Evolutionary conservation across 2,797 vertebrate genomes (phyloP).

Genomic region (Valencia hispanica): DNA sequence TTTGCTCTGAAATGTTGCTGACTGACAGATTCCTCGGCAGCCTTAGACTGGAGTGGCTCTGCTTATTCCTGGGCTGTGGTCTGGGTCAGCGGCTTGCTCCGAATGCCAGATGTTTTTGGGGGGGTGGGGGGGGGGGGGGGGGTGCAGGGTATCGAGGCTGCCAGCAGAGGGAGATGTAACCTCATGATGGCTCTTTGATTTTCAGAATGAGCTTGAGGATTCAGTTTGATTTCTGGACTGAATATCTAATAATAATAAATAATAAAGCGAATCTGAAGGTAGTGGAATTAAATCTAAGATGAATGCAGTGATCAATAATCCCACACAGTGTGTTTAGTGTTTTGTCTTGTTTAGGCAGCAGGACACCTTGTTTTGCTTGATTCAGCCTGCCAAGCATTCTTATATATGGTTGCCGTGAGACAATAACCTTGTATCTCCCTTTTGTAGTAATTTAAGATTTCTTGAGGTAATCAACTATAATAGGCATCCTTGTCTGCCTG

Average conservation of each 20-base stretch:
- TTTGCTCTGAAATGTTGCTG: constrained; percentile 73
- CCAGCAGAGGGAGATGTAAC: constrained; percentile 69
- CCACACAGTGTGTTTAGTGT: constrained; percentile 6
- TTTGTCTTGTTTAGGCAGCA: constrained; percentile 25
- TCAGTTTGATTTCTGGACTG: constrained; percentile 20
- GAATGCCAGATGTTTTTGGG: constrained; percentile 73
- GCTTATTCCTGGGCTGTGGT: constrained; percentile 76
- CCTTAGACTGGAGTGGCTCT: constrained; percentile 68
- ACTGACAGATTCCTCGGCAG: constrained; percentile 77
- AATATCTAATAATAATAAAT: too few species aligned
- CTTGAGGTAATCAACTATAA: neutral
- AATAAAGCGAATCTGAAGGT: constrained; percentile 37
- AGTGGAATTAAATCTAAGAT: constrained; percentile 20
- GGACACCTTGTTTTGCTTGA: constrained; percentile 25
- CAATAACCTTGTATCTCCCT: neutral
- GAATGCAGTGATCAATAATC: constrained; percentile 45
- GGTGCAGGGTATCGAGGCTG: constrained; percentile 33
- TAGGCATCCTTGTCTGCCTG: neutral
- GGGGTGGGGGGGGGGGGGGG: neutral
- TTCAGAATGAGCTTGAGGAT: constrained; percentile 24
- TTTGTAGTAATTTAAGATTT: neutral
- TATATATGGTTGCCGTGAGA: neutral
- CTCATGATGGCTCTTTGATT: constrained; percentile 54
- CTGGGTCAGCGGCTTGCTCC: constrained; percentile 59
- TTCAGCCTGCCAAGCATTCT: constrained; percentile 14